Percentiles rank a stretch among this genome's conserved stretches.
These are phyloP conservation scores for Plectropomus leopardus DNA, from an alignment of 2,113 vertebrate species.

Conservation along the genomic window DNA sequence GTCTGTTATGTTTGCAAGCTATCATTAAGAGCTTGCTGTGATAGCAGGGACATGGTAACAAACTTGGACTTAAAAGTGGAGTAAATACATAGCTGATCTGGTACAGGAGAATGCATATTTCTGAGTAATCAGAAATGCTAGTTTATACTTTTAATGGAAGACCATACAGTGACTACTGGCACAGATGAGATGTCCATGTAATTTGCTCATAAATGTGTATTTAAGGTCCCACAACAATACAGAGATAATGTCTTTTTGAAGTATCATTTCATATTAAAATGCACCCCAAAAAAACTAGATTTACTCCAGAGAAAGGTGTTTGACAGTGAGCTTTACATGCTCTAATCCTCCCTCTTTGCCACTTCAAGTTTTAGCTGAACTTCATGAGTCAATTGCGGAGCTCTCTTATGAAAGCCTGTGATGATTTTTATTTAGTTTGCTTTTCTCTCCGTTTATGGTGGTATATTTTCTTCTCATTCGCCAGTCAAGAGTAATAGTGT, in stretches of 20 bases:
- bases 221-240: neutral
- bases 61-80: neutral
- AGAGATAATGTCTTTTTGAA: neutral
- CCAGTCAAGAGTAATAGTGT: constrained; percentile 6
- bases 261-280: constrained; percentile 9
- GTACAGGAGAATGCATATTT: neutral
- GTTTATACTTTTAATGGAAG: neutral
- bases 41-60: neutral
- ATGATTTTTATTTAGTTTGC: constrained; percentile 11
- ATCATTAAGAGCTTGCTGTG: neutral
- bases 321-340: constrained; percentile 2
- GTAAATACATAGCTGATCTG: neutral
- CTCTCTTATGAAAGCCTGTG: constrained; percentile 3
- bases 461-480: constrained; percentile 3
- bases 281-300: neutral
- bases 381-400: constrained; percentile 1
- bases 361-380: neutral
- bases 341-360: neutral
- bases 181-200: neutral
- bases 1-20: too few relatives aligned
- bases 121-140: neutral
- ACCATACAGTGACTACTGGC: neutral
- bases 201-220: neutral
- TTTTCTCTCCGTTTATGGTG: neutral
- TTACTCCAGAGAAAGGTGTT: neutral